Evolutionary conservation across 2,113 vertebrate species (phyloP).

Genomic region (Sorex araneus): DNA sequence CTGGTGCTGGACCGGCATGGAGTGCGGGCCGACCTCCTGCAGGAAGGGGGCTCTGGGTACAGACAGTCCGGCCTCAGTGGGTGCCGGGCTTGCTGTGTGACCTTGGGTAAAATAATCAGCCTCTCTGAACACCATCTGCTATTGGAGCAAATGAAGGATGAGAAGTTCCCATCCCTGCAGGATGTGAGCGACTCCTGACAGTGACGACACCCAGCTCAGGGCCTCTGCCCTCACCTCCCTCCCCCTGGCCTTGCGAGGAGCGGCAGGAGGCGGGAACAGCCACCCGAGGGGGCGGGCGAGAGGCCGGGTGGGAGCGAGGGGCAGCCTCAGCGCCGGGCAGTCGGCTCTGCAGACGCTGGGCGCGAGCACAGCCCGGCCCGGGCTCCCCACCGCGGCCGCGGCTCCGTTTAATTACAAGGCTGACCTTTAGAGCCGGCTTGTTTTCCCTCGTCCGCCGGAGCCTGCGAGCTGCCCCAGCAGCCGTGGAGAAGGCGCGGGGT

Average conservation of each 20-base stretch:
- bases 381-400: slow-evolving; percentile 73
- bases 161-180: not conserved
- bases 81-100: not conserved
- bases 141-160: not conserved
- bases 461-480: no score
- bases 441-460: slow-evolving; percentile 43
- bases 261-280: no score
- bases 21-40: not conserved
- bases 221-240: not conserved
- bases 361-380: slow-evolving; percentile 74
- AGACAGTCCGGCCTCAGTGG: not conserved
- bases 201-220: not conserved
- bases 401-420: slow-evolving; percentile 81
- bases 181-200: not conserved
- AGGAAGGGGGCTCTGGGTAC: not conserved
- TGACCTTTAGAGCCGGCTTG: slow-evolving; percentile 67
- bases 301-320: no score
- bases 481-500: no score
- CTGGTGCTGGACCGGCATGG: no score
- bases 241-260: not conserved
- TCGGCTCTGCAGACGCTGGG: no score
- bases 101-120: not conserved
- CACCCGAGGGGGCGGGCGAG: no score
- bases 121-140: slow-evolving; percentile 1
- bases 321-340: no score